phyloP scores from a whole-genome alignment of 2,888 invertebrate genomes.

The Drosophila maculinotata region DNA sequence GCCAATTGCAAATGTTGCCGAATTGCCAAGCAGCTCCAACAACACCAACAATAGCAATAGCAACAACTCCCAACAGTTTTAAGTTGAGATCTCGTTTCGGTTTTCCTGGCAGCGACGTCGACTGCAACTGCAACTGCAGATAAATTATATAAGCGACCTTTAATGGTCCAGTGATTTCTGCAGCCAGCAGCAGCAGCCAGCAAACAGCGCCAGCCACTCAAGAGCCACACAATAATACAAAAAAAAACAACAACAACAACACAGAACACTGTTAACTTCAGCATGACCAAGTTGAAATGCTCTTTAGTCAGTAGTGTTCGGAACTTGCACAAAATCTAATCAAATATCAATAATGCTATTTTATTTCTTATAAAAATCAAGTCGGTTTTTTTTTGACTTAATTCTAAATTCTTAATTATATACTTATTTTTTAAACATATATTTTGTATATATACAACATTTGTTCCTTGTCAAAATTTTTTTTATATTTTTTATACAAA shows the following conservation, averaged over 20 bases:
- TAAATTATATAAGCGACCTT: slow-evolving; percentile 82
- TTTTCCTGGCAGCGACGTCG: slow-evolving; percentile 8
- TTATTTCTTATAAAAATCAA: too few relatives aligned
- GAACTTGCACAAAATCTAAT: too few relatives aligned
- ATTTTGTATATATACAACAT: too few relatives aligned
- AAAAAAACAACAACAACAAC: slow-evolving; percentile 11
- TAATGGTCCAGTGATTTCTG: slow-evolving; percentile 82
- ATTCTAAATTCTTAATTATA: too few relatives aligned
- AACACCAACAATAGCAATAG: slow-evolving; percentile 25
- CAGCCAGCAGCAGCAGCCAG: slow-evolving; percentile 45
- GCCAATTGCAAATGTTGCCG: slow-evolving; percentile 49
- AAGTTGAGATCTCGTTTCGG: slow-evolving; percentile 36
- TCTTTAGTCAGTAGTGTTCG: too few relatives aligned
- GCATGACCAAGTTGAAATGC: neutral
- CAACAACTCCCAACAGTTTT: slow-evolving; percentile 26
- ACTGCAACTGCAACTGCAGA: slow-evolving; percentile 55
- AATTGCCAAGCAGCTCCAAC: slow-evolving; percentile 22
- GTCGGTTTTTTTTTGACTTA: too few relatives aligned
- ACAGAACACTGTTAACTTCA: too few relatives aligned
- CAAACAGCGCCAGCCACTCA: slow-evolving; percentile 17
- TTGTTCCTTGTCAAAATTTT: too few relatives aligned
- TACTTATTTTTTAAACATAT: too few relatives aligned
- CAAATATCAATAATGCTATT: too few relatives aligned
- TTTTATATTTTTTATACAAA: too few relatives aligned
- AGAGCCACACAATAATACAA: slow-evolving; percentile 14